phyloP scores from a whole-genome alignment of 2,113 vertebrate genomes.

The Peromyscus maniculatus region DNA sequence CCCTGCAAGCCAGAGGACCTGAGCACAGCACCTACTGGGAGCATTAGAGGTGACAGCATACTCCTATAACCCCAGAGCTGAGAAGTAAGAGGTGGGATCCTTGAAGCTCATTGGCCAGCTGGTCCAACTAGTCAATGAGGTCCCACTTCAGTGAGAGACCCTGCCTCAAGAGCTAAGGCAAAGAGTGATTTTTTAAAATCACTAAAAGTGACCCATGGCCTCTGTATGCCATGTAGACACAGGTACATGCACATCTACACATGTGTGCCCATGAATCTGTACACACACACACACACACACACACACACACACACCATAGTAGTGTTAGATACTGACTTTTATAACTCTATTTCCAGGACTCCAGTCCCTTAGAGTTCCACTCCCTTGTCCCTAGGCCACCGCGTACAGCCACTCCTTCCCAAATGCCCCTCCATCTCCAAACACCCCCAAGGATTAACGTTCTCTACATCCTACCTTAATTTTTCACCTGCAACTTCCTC shows the following conservation, averaged over 20 bases:
- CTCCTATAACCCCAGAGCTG: not conserved
- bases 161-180: not conserved
- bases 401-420: rapidly evolving
- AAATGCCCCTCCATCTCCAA: not conserved
- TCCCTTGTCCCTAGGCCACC: not conserved
- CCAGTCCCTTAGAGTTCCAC: rapidly evolving
- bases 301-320: not conserved
- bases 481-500: rapidly evolving
- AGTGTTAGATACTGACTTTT: not conserved
- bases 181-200: no score
- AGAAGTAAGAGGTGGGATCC: no score
- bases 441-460: rapidly evolving
- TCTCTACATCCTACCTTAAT: not conserved
- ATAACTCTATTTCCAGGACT: not conserved
- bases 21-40: not conserved
- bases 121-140: not conserved
- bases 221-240: no score
- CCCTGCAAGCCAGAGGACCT: no score
- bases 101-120: not conserved
- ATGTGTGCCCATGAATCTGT: not conserved
- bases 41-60: not conserved
- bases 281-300: not conserved
- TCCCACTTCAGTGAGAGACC: no score
- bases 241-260: no score
- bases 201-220: not conserved